These are phyloP conservation scores for Acleris sparsana DNA, from an alignment of 2,888 invertebrate species.

Conservation along the genomic window DNA sequence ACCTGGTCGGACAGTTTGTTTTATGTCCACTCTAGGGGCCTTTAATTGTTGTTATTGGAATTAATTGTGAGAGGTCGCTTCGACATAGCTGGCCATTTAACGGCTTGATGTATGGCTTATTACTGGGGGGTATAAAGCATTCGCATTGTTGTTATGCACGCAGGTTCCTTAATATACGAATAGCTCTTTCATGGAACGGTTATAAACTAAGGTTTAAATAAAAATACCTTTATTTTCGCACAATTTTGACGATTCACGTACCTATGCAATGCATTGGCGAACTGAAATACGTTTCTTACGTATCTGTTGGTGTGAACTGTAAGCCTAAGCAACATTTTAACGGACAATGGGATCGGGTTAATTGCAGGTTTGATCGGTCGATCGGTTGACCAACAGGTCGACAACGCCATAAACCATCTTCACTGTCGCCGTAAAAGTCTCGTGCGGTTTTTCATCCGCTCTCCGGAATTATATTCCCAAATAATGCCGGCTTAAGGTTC, in stretches of 20 bases:
- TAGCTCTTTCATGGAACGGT: no score
- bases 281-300: background rate
- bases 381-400: conserved; percentile 58
- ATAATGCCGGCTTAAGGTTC: conserved; percentile 59
- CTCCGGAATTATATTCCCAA: conserved; percentile 67
- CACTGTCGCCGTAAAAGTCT: conserved; percentile 74
- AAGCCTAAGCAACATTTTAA: conserved; percentile 38
- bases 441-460: conserved; percentile 75
- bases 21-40: conserved; percentile 63
- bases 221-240: no score
- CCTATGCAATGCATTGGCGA: no score
- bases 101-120: conserved; percentile 38
- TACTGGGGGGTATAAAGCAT: conserved; percentile 48
- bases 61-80: conserved; percentile 58
- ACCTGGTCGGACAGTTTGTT: conserved; percentile 65
- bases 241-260: no score
- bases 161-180: background rate
- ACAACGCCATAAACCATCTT: conserved; percentile 64
- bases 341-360: conserved; percentile 54
- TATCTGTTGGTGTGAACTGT: background rate
- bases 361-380: conserved; percentile 67
- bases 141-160: conserved; percentile 40
- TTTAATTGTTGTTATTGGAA: conserved; percentile 66
- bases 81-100: conserved; percentile 39
- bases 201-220: no score